Conservation (phyloP, 2,888 invertebrate genomes). For the Parnassius smintheus region DNA sequence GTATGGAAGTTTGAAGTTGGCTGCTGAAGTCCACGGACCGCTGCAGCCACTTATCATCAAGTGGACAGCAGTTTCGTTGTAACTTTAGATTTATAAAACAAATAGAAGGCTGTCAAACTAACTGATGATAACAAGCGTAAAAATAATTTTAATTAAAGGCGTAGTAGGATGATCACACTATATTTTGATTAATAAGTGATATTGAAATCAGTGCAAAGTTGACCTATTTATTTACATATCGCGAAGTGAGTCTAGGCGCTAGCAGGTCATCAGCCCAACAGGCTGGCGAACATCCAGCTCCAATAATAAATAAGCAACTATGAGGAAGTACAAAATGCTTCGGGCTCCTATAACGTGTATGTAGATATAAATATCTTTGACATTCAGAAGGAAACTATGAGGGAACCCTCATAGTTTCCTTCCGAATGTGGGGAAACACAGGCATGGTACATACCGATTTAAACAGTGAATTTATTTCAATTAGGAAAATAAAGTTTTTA, state of each 20-base stretch:
- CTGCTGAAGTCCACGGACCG: too few species aligned
- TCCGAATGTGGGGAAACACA: too few species aligned
- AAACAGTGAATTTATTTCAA: too few species aligned
- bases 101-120: too few species aligned
- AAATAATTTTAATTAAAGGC: background rate
- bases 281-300: conserved; percentile 52
- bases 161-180: background rate
- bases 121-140: too few species aligned
- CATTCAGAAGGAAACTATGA: background rate
- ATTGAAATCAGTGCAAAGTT: background rate
- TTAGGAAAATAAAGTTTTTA: too few species aligned
- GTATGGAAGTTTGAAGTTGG: too few species aligned
- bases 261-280: conserved; percentile 24
- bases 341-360: conserved; percentile 22
- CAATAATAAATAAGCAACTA: conserved; percentile 50
- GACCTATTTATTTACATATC: conserved; percentile 15
- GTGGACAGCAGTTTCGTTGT: too few species aligned
- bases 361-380: background rate
- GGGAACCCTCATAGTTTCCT: too few species aligned
- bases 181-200: conserved; percentile 6
- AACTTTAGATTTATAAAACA: too few species aligned
- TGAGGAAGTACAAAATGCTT: conserved; percentile 50
- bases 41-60: too few species aligned
- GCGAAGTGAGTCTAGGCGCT: conserved; percentile 6
- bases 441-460: too few species aligned